phyloP scores from a whole-genome alignment of 2,888 invertebrate genomes.

The Podabrus alpinus region DNA sequence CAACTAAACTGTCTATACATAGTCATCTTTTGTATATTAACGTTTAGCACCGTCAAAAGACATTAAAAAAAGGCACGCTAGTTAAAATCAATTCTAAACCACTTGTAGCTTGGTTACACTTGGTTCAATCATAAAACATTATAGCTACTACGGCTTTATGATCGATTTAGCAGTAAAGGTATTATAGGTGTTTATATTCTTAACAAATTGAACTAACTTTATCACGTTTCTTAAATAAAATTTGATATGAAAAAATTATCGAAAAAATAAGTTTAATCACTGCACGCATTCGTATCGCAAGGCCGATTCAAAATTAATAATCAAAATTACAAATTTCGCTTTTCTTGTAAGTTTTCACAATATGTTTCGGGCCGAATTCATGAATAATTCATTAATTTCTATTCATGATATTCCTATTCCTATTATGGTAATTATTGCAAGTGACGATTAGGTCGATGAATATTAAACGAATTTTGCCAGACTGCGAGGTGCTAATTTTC shows the following conservation, averaged over 20 bases:
- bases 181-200: constrained; percentile 54
- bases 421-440: background rate
- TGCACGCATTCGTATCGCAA: background rate
- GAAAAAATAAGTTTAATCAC: background rate
- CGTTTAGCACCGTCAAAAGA: constrained; percentile 29
- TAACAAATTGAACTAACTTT: constrained; percentile 47
- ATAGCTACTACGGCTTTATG: constrained; percentile 52
- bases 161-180: constrained; percentile 54
- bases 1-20: constrained; percentile 8
- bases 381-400: background rate
- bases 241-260: constrained; percentile 10
- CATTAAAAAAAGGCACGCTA: constrained; percentile 32
- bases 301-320: background rate
- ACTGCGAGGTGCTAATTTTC: background rate
- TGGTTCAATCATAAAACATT: constrained; percentile 51
- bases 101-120: constrained; percentile 50
- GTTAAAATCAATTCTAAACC: constrained; percentile 45
- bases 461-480: background rate
- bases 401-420: background rate
- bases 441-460: background rate
- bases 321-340: background rate
- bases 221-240: constrained; percentile 22
- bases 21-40: constrained; percentile 20
- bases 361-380: background rate
- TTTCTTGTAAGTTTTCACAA: background rate